Conservation (phyloP, 2,113 vertebrate genomes). For the Bos indicus region DNA sequence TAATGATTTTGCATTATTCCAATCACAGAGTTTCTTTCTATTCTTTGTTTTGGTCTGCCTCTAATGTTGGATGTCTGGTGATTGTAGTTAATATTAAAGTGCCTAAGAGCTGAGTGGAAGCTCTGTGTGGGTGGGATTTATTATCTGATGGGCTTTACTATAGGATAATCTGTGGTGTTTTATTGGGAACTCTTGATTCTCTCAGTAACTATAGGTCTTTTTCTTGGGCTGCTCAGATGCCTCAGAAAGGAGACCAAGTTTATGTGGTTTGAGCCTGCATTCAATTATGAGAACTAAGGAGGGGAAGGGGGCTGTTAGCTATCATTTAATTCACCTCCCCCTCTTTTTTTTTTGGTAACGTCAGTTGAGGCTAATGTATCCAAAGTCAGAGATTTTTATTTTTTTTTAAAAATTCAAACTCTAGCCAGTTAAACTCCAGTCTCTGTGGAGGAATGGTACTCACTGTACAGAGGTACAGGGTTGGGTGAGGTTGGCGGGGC, state of each 20-base stretch:
- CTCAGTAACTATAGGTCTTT: neutral
- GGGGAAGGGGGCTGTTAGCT: neutral
- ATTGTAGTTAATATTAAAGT: neutral
- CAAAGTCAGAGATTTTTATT: neutral
- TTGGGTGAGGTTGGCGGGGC: neutral
- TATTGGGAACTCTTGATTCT: neutral
- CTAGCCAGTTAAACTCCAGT: neutral
- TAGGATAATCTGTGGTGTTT: neutral
- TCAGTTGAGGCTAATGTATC: neutral
- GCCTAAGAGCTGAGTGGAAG: neutral
- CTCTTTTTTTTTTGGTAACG: neutral
- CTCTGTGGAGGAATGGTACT: neutral
- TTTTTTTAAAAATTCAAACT: neutral
- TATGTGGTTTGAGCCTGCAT: neutral
- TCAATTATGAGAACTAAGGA: neutral
- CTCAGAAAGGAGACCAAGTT: neutral
- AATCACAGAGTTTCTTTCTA: neutral
- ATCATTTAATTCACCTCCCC: neutral
- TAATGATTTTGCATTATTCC: neutral
- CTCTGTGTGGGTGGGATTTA: neutral
- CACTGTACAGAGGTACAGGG: neutral
- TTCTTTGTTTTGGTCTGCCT: neutral
- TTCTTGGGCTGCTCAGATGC: neutral
- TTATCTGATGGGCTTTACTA: neutral
- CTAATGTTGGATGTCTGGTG: neutral